phyloP scores from a whole-genome alignment of 2,113 vertebrate species.

The Phyllostomus hastatus region DNA sequence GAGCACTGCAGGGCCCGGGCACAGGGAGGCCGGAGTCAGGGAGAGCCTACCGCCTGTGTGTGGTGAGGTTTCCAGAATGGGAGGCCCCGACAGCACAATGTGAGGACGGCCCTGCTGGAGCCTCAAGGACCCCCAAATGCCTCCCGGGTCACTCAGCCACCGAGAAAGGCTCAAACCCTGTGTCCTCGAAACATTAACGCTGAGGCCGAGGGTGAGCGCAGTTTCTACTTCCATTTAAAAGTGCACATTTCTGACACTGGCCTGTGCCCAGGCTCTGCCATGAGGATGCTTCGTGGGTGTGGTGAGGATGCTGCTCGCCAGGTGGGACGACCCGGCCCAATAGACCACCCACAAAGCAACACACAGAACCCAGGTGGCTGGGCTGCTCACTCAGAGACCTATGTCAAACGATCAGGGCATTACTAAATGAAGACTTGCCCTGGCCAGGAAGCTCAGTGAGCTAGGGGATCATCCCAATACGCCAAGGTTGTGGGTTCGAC shows the following conservation, averaged over 20 bases:
- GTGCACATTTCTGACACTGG: not conserved
- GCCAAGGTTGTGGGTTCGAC: too few relatives aligned
- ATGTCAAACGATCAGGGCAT: not conserved
- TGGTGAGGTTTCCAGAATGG: not conserved
- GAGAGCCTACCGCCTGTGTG: too few relatives aligned
- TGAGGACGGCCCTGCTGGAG: not conserved
- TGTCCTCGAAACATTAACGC: not conserved
- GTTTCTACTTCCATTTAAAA: not conserved
- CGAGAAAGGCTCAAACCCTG: not conserved
- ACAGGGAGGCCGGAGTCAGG: not conserved
- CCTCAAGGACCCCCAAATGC: not conserved
- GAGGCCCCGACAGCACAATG: not conserved
- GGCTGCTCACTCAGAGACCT: not conserved
- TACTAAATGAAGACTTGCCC: too few relatives aligned
- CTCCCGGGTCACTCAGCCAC: accelerated
- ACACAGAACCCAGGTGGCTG: accelerated
- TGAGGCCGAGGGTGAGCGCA: not conserved
- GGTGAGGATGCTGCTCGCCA: too few relatives aligned
- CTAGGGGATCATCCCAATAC: too few relatives aligned
- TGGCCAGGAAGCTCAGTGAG: too few relatives aligned
- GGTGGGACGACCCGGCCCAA: not conserved
- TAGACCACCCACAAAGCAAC: not conserved
- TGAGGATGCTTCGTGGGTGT: not conserved
- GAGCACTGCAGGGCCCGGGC: not conserved
- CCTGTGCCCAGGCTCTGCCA: not conserved